Evolutionary conservation across 37 sponge, comb jelly and placozoan species (phyloP), one percentile per base, ranked within the genome.

Genomic region (Axinella damicornis): DNA sequence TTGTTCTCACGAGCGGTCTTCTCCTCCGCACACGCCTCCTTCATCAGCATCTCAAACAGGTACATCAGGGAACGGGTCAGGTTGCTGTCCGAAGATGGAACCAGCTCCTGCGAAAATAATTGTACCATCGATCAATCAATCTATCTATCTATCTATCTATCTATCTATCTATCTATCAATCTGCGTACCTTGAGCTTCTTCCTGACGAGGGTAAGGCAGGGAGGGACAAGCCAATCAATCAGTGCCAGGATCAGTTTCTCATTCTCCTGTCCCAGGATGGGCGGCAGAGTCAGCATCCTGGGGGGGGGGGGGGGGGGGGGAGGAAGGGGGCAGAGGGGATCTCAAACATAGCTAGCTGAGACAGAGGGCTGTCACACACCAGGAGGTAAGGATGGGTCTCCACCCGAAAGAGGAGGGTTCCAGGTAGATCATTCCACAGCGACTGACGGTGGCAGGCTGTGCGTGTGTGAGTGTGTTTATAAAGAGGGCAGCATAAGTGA

Each of bases 401-500:
- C 97, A 98, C 20, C 99, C 99, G 25, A 98, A 90, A 6, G 95
- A 75, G 31, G 93, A 76, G 1, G 99, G 99, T 70, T 98, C 99
- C 60, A 94, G 76, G 84, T 98, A 98, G 61, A 98, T 91, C 99
- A 98, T 98, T 54, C 99, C 99, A 88, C 98, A 96, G n/a, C 99
- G 74, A 73, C 97, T 96, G 28, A 98, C 99, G 46, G 99, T 98
- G 41, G 99, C 99, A 18, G 99, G 99, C 97, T 95, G 72, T 0
- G 70, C 13, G 63, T 9, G 53, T n/a, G n/a, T n/a, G n/a, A n/a
- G n/a, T n/a, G 34, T 74, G 57, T 15, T 35, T 22, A 35, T 11
- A n/a, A n/a, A n/a, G n/a, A n/a, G n/a, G n/a, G n/a, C 27, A n/a
- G n/a, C n/a, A n/a, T n/a, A n/a, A n/a, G n/a, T 13, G 25, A 65